Base-by-base conservation (phyloP, 1,140 invertebrate species). In the Hormaphis cornu region DNA sequence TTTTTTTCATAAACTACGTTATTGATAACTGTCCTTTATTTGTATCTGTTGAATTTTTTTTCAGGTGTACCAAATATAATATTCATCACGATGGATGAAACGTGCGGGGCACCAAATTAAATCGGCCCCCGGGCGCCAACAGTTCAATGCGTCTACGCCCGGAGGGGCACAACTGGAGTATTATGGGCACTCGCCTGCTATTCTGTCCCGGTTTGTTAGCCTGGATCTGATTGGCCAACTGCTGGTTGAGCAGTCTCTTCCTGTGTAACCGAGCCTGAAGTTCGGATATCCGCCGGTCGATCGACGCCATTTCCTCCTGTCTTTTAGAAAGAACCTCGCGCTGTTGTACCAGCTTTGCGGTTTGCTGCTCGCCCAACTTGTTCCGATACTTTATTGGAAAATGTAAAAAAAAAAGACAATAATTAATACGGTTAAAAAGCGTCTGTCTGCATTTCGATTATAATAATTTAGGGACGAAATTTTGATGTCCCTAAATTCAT, bases 321-420 rank as follows among this genome's bases (percentile, higher is more conserved):
- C 90, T 79, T 73, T 91, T 88, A 18, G 87, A 86, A 72, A 97
- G 78, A 18, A 90, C 87, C 72, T 95, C 89, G 52, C 91, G 83
- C 79, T 96, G 93, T 72, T 90, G 86, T 58, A 87, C 86, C 63
- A 97, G 82, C 70, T 91, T 83, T 40, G 87, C 87, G 77, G 90
- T 93, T 79, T 97, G 93, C 76, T 97, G 91, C 76, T 96, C 90
- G 78, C 94, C 95, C 77, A 97, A 80, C 78, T 96, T 95, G 80
- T 96, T 96, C 24, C 93, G 90, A 78, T 95, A 95, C 93, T 97
- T 80, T 4, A 63, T 10, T 54, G 14, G 14, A 37, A 33, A 59
- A 33, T 35, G 28, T 33, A 70, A 33, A 46, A 35, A 61, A 70
- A 70, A 22, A 8, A 8, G 37, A 40, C 7, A 40, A 40, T n/a